phyloP scores from a whole-genome alignment of 2,888 invertebrate species.

The Brassicogethes aeneus region DNA sequence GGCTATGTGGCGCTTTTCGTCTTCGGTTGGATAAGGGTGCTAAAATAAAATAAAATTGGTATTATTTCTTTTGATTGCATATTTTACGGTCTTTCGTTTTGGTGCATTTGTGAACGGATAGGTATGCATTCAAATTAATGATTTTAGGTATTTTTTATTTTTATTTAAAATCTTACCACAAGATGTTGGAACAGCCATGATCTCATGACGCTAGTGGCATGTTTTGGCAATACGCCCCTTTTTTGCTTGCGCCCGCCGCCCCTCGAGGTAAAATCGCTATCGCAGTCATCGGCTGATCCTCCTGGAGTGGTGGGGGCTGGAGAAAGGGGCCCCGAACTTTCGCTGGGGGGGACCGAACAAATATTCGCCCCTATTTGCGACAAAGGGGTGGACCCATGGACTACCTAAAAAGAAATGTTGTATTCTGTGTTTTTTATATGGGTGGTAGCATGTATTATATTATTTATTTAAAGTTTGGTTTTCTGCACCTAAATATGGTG shows the following conservation, averaged over 20 bases:
- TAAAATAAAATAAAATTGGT: slow-evolving; percentile 35
- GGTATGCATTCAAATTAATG: no score
- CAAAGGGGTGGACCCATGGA: slow-evolving; percentile 79
- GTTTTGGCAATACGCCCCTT: slow-evolving; percentile 88
- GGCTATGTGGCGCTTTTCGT: slow-evolving; percentile 85
- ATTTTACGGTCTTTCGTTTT: no score
- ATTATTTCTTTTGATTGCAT: no score
- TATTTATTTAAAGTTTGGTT: no score
- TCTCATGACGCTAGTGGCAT: slow-evolving; percentile 92
- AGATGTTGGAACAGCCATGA: slow-evolving; percentile 96
- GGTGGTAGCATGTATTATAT: no score
- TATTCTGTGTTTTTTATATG: slow-evolving; percentile 26
- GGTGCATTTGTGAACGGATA: no score
- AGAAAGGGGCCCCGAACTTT: slow-evolving; percentile 46
- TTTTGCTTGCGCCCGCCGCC: slow-evolving; percentile 54
- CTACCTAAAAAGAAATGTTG: no score
- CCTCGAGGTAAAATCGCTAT: slow-evolving; percentile 39
- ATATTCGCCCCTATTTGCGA: slow-evolving; percentile 75
- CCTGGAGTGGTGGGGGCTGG: slow-evolving; percentile 54
- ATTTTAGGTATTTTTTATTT: not conserved
- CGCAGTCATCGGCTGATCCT: slow-evolving; percentile 50
- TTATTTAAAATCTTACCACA: no score
- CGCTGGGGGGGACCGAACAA: slow-evolving; percentile 49
- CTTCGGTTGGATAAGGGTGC: slow-evolving; percentile 95
- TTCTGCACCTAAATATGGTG: no score